phyloP scores from a whole-genome alignment of 2,888 invertebrate species.

The Apeira syringaria region DNA sequence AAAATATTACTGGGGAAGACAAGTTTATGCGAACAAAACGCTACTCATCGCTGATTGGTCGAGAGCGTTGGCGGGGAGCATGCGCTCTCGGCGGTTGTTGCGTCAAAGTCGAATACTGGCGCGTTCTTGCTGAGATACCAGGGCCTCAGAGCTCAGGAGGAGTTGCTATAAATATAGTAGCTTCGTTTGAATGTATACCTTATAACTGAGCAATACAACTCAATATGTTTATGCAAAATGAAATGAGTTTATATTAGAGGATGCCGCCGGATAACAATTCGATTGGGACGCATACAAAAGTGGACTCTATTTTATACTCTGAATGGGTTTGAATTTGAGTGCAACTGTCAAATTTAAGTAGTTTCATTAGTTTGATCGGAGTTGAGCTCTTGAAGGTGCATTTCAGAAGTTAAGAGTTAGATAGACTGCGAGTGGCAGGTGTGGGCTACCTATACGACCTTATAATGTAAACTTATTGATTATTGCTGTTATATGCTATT shows the following conservation, averaged over 20 bases:
- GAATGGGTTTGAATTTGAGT: constrained; percentile 10
- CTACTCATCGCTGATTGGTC: constrained; percentile 71
- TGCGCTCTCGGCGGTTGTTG: constrained; percentile 72
- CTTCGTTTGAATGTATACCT: constrained; percentile 35
- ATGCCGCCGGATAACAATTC: constrained; percentile 67
- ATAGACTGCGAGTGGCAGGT: constrained; percentile 32
- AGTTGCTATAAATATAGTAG: constrained; percentile 50
- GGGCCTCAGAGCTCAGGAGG: constrained; percentile 77
- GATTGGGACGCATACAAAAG: constrained; percentile 37
- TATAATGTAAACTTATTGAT: too few relatives aligned
- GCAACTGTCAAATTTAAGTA: constrained; percentile 43
- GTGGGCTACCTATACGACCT: constrained; percentile 36
- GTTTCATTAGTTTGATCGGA: constrained; percentile 74
- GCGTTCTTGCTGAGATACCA: constrained; percentile 79
- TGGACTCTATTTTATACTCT: constrained; percentile 37
- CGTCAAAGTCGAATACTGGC: constrained; percentile 80
- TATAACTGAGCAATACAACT: constrained; percentile 28
- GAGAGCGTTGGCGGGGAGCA: constrained; percentile 72
- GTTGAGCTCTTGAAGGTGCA: constrained; percentile 56
- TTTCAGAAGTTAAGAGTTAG: constrained; percentile 57
- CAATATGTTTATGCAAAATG: constrained; percentile 31
- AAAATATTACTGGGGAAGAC: constrained; percentile 37
- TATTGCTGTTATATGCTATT: too few relatives aligned
- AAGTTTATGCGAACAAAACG: constrained; percentile 48
- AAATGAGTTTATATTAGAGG: constrained; percentile 53